phyloP scores from a whole-genome alignment of 2,888 invertebrate genomes.

The Pyrrhosoma nymphula region DNA sequence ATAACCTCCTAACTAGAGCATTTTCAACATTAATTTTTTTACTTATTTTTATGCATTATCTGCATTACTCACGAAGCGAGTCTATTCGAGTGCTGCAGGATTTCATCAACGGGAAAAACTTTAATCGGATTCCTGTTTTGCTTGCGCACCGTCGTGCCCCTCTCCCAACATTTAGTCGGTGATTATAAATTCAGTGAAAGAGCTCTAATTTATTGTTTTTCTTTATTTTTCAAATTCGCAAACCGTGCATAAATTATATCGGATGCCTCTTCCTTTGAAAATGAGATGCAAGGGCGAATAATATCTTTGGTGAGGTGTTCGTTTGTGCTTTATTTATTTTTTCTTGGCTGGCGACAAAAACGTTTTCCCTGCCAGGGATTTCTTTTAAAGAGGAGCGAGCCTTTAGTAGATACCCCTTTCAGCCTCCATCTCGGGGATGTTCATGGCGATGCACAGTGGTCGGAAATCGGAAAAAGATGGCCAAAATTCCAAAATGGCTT shows the following conservation, averaged over 20 bases:
- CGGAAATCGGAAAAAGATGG: no score
- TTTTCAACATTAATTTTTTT: background rate
- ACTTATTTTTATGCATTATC: background rate
- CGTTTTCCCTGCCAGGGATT: conserved; percentile 18
- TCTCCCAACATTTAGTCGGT: background rate
- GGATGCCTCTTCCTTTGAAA: background rate
- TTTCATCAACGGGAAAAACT: background rate
- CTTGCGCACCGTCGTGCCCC: background rate
- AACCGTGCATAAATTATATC: background rate
- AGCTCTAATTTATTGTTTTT: background rate
- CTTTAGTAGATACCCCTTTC: no score
- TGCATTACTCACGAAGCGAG: background rate
- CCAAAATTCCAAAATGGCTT: no score
- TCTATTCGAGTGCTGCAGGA: background rate
- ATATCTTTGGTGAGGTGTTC: background rate
- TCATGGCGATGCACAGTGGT: no score
- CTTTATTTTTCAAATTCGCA: background rate
- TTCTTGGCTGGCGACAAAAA: background rate
- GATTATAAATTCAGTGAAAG: background rate
- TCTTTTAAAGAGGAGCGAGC: background rate
- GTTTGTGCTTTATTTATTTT: background rate
- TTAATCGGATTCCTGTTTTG: background rate
- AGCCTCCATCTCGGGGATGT: no score
- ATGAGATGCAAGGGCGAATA: background rate
- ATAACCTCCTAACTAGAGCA: background rate